Base-by-base conservation (phyloP, 2,113 vertebrate genomes). In the Psephotus haematonotus region DNA sequence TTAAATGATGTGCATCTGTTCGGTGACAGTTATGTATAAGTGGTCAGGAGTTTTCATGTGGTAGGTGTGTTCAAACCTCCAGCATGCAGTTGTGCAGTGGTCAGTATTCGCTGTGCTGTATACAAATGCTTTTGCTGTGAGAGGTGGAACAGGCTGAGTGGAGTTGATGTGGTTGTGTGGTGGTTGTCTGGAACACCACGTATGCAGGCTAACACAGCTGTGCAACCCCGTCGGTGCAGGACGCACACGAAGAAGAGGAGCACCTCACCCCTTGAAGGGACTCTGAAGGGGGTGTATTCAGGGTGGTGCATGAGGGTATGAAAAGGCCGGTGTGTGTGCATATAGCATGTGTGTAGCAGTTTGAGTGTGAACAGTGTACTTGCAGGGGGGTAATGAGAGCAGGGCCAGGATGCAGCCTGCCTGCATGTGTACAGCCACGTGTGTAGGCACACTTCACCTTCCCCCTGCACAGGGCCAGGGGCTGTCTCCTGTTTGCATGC, bases 381-480 rank as follows among this genome's bases (percentile, higher is more conserved):
- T 22, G 39, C 28, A 19, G 62, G 64, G 31, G 25, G 23, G 50
- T 16, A 59, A 1, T 43, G 75, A 7, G 37, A 2, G 20, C 6
- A 24, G 23, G 62, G 69, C 75, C 28, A 29, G 62, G 60, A 78
- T 55, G 39, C 1, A 27, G 33, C 1, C 0, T 15, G 49, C 6
- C 65, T 71, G 41, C 0, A 0, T 69, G 87, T 0, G 0, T 83
- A 72, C 0, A 0, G 44, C 44, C 0, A 2, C 2, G 4, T 39
- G 46, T 81, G 69, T 7, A 35, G 27, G 57, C 92, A 89, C 49
- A 19, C 43, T 29, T 71, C 49, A 57, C 49, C 88, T 69, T 39
- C 43, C 62, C 33, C 47, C 49, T 63, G 24, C 5, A 3, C 76
- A 4, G 13, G 64, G 35, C 59, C 76, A 64, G 88, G 57, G 72